phyloP scores from a whole-genome alignment of 2,113 vertebrate species.

The Sinocyclocheilus anshuiensis region DNA sequence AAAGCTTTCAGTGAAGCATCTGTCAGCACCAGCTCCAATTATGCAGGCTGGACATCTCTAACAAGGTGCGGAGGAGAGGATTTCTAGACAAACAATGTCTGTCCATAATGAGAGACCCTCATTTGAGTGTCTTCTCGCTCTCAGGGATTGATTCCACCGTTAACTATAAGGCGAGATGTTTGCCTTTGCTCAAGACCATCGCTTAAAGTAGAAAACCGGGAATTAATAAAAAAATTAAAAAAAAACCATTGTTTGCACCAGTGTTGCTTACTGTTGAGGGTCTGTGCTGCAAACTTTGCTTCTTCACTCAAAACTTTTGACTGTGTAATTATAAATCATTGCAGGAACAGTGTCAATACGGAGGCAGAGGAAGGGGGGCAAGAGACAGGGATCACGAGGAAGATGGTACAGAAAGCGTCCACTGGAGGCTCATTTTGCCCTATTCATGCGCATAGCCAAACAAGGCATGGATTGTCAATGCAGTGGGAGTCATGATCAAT shows the following conservation, averaged over 20 bases:
- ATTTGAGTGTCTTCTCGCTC: conserved; percentile 72
- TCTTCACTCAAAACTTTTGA: conserved; percentile 77
- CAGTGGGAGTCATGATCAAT: conserved; percentile 76
- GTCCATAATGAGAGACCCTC: conserved; percentile 79
- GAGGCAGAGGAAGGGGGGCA: conserved; percentile 51
- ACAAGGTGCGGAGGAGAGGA: conserved; percentile 80
- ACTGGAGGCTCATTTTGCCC: conserved; percentile 81
- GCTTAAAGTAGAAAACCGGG: conserved; percentile 47
- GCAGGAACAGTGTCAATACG: conserved; percentile 81
- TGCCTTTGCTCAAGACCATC: conserved; percentile 36
- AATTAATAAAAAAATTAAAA: conserved; percentile 34
- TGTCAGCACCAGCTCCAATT: conserved; percentile 81
- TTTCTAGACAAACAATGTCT: conserved; percentile 79
- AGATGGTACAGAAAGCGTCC: conserved; percentile 71
- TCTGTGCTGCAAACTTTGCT: conserved; percentile 66
- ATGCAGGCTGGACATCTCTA: conserved; percentile 79
- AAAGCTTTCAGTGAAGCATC: conserved; percentile 71
- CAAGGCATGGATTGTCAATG: conserved; percentile 84
- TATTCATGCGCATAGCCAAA: conserved; percentile 80
- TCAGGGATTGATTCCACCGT: conserved; percentile 65
- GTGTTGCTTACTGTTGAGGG: conserved; percentile 26
- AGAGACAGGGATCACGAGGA: conserved; percentile 38
- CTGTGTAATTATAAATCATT: conserved; percentile 94
- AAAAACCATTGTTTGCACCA: background rate
- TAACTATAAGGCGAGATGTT: conserved; percentile 62